Base-by-base conservation (phyloP, 2,113 vertebrate species). In the Gasterosteus nipponicus region DNA sequence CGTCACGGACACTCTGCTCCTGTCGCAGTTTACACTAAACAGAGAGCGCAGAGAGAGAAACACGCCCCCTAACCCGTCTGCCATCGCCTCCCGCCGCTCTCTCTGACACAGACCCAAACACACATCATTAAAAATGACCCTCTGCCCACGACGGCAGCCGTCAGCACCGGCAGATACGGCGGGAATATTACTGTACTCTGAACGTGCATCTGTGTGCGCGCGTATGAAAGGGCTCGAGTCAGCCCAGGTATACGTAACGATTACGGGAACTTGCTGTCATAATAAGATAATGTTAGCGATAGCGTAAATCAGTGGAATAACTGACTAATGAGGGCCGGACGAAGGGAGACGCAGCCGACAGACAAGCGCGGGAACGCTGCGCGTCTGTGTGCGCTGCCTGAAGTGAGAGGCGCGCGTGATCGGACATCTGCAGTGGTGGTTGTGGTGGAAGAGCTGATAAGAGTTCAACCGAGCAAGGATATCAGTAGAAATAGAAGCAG, bases 121-220 rank as follows among this genome's bases (percentile, higher is more conserved):
- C 61, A 73, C 57, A 72, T 77, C 77, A 76, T 76, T 78, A 86
- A 85, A 88, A 85, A 88, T 80, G 82, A 89, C 84, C 84, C 80
- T 81, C 78, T 83, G 77, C 59, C 38, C 73, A 49, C 90, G 90
- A 91, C 92, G 90, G 89, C 75, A 85, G 85, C 79, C 82, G 72
- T 91, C 88, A 91, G 74, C 89, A 84, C 85, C 64, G 65, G 73
- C 80, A 82, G 89, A 92, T 92, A 89, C 73, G 79, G 83, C 26
- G 33, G 64, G 14, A 51, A 60, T 83, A 84, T 90, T 89, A 86
- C 69, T 75, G 47, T 69, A 44, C 58, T 63, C 70, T 22, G 22
- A 38, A 62, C 38, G 35, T 67, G 57, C 66, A 69, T 67, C 44
- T 75, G 69, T 68, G 60, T 78, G 71, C 15, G 67, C 38, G 44